Conservation (phyloP, 2,113 vertebrate genomes). For the Chionis minor region DNA sequence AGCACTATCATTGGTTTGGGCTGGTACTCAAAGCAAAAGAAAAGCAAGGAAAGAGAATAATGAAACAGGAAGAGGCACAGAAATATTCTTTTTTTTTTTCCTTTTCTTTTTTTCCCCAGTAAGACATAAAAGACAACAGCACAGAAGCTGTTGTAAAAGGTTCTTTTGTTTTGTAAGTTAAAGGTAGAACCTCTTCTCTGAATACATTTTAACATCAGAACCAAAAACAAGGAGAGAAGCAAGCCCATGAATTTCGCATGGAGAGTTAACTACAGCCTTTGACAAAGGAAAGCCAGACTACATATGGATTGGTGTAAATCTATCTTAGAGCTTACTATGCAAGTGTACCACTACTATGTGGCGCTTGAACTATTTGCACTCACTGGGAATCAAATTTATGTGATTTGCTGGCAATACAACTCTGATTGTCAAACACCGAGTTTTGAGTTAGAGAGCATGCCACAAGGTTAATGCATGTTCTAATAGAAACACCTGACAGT, state of each 20-base stretch:
- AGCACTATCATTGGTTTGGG: rapidly evolving
- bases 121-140: background rate
- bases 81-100: background rate
- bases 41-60: background rate
- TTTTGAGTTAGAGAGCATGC: background rate
- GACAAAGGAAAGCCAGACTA: background rate
- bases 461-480: background rate
- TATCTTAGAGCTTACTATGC: background rate
- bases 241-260: background rate
- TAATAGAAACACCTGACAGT: background rate
- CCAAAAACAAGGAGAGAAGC: background rate
- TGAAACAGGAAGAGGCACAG: background rate
- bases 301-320: background rate
- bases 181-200: background rate
- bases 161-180: background rate
- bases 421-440: background rate
- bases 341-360: too few relatives aligned
- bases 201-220: background rate
- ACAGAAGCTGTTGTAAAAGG: background rate
- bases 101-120: rapidly evolving
- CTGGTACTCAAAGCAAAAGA: background rate
- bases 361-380: background rate
- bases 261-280: background rate
- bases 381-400: background rate
- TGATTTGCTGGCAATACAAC: background rate